Base-by-base conservation (phyloP, 1,140 invertebrate species). In the Argopecten irradians region DNA sequence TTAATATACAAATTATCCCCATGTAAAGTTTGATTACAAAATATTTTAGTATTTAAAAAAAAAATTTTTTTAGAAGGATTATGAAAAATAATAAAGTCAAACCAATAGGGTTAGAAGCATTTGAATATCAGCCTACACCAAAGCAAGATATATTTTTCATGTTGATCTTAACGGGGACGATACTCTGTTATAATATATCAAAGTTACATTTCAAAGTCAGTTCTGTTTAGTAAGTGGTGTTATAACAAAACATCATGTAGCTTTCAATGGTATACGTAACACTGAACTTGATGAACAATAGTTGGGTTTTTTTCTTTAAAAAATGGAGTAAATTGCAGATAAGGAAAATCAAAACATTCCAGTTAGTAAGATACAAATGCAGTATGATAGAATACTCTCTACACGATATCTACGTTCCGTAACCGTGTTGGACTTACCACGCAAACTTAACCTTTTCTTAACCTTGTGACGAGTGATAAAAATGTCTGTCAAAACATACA, bases 401-500 rank as follows among this genome's bases (percentile, higher is more conserved):
- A 71, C 5, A 71, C 3, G 1, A 28, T 71, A 71, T 28, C 55
- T 71, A 71, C 22, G 5, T 71, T 28, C 55, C 55, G 28, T 28
- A 7, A 71, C 55, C n/a, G n/a, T n/a, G 55, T 71, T 3, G 16
- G 55, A 71, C 55, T 71, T 71, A 71, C 55, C 55, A 71, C 22
- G 55, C 16, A 71, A n/a, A 71, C 28, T 28, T 28, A 71, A 22
- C 14, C n/a, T 71, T 71, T n/a, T 71, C 55, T 71, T 71, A 71
- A 71, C 55, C 5, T 71, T 16, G 16, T 71, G 55, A 71, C 55
- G 55, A 28, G 55, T 71, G 55, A 71, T 71, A 71, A 71, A 71
- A 71, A 71, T 71, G n/a, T 71, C 55, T 71, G 55, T 71, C 55
- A 71, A 71, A 71, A 71, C 28, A 71, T n/a, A 71, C 55, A 71